Conservation (phyloP, 2,797 vertebrate species). For the Pelodytes ibericus region DNA sequence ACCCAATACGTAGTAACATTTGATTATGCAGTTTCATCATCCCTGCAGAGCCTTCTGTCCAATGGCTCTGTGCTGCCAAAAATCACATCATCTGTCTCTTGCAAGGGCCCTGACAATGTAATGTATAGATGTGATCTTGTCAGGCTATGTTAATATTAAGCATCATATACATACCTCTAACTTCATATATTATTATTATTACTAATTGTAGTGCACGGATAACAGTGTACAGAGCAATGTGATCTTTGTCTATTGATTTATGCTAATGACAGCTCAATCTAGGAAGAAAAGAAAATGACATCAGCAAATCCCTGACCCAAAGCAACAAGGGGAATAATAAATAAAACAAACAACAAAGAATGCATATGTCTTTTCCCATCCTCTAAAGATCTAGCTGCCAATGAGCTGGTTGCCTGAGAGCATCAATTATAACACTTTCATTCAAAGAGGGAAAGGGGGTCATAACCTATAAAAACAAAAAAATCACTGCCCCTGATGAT, state of each 20-base stretch:
- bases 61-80: neutral
- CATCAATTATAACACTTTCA: no score
- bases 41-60: conserved; percentile 14
- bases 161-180: neutral
- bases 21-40: conserved; percentile 6
- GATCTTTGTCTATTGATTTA: conserved; percentile 22
- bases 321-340: no score
- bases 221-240: neutral
- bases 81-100: neutral
- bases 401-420: no score
- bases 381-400: no score
- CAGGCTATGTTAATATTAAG: no score
- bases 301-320: neutral
- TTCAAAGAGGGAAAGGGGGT: no score
- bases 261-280: conserved; percentile 22
- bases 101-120: neutral
- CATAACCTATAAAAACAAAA: no score
- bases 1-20: neutral
- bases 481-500: no score
- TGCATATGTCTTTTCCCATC: no score
- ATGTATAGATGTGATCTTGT: neutral
- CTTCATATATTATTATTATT: no score
- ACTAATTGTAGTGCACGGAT: no score
- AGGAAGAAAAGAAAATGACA: conserved; percentile 9
- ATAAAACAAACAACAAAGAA: no score